Base-by-base conservation (phyloP, 2,888 invertebrate species). In the Beris chalybata region DNA sequence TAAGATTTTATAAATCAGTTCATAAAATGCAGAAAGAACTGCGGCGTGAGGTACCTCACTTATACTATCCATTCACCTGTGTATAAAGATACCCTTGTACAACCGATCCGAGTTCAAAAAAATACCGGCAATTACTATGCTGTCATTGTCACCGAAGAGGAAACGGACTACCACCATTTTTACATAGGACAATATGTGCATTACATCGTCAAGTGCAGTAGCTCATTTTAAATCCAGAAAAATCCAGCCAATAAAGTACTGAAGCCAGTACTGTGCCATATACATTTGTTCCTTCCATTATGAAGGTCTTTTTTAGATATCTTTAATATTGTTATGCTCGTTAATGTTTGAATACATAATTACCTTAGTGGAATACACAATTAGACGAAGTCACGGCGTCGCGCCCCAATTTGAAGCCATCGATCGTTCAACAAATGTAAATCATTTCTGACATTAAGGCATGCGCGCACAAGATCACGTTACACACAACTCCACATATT, bases 361-460 rank as follows among this genome's bases (percentile, higher is more conserved):
- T 64, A 66, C 64, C 64, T 56, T 47, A 38, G 15, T 22, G 38
- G 67, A 67, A 67, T 67, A 67, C 67, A 52, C 44, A 67, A 67
- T 67, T 48, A 63, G 43, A 29, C 44, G 63, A 55, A 64, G 63
- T 56, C 67, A 67, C 64, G 64, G 64, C 58, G 67, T 67, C 69
- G 66, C 69, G 54, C 67, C 64, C 69, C 64, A 63, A 66, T 69
- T 67, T 65, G 69, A 69, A 69, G 69, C 65, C 69, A 52, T 67
- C 67, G 66, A 69, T 69, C 69, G 69, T 65, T 69, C 67, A 69
- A 69, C 69, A 69, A 69, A 69, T 69, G 69, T 69, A 69, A 69
- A 69, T 69, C 69, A 69, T 69, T 69, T 69, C 61, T 67, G 69
- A 69, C 69, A 69, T 59, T 54, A 63, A 69, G 69, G 69, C 69